These are phyloP conservation scores for Clarias platycephalus DNA, from an alignment of 2,797 vertebrate genomes.

Conservation along the genomic window DNA sequence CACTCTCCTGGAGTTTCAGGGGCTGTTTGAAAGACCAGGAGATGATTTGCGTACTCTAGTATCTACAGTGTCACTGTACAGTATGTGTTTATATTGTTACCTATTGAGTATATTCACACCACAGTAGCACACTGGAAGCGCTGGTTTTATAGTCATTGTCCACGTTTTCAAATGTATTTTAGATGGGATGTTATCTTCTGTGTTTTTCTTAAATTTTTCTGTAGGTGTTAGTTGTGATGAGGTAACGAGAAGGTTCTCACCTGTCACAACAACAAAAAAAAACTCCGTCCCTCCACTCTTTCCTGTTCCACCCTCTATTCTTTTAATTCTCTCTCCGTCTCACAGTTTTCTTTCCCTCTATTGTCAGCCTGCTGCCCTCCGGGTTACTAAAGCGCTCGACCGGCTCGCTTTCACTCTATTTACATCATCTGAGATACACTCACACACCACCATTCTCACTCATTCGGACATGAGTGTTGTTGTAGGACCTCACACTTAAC, in stretches of 20 bases:
- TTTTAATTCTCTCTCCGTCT: neutral
- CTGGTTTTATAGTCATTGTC: neutral
- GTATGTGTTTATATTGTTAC: neutral
- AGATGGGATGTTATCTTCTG: neutral
- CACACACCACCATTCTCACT: slow-evolving; percentile 55
- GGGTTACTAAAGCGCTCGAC: slow-evolving; percentile 21
- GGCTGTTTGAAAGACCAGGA: neutral
- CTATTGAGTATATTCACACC: neutral
- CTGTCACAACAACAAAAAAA: neutral
- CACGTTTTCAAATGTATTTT: neutral
- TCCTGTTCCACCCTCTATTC: slow-evolving; percentile 22
- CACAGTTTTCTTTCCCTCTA: neutral
- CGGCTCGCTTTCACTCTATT: slow-evolving; percentile 9
- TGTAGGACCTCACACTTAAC: slow-evolving; percentile 29
- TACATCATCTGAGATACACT: slow-evolving; percentile 58
- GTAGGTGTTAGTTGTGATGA: neutral
- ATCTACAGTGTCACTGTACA: too few species aligned
- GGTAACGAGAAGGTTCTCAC: neutral
- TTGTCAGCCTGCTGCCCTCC: slow-evolving; percentile 27
- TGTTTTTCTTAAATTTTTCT: neutral
- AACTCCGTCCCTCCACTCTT: neutral
- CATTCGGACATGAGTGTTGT: slow-evolving; percentile 31
- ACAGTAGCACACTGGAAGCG: neutral
- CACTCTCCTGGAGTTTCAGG: neutral
- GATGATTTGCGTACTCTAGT: neutral